A percentile compares a stretch with the other conserved stretches of the same genome.
Evolutionary conservation across 2,113 vertebrate species (phyloP).

Genomic region (Oophaga pumilio): DNA sequence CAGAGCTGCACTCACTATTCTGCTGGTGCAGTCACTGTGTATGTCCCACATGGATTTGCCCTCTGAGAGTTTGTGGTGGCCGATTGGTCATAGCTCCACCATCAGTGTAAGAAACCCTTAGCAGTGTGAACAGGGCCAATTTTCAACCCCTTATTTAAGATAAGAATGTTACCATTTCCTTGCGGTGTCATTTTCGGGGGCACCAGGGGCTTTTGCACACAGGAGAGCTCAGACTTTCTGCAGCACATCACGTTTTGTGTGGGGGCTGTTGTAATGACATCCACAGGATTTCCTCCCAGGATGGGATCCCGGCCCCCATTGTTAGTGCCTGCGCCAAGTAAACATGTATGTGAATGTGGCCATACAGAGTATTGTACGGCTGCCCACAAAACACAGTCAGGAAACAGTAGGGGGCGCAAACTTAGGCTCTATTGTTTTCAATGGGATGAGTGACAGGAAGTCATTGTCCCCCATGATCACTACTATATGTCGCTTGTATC

Average conservation of each 20-base stretch:
- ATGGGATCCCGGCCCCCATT: neutral
- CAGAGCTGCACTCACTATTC: too few species aligned
- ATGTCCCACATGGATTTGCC: too few species aligned
- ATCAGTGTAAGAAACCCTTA: neutral
- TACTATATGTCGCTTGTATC: neutral
- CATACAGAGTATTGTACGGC: neutral
- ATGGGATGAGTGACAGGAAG: neutral
- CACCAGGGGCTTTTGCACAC: neutral
- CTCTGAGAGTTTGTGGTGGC: too few species aligned
- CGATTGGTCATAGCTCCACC: too few species aligned
- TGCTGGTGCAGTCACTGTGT: too few species aligned
- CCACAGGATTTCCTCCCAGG: neutral
- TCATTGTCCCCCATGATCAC: neutral
- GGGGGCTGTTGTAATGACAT: neutral
- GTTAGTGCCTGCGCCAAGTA: neutral
- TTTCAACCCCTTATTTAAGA: neutral
- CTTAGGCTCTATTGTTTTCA: too few species aligned
- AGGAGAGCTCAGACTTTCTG: neutral
- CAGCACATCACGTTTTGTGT: too few species aligned
- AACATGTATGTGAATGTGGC: neutral
- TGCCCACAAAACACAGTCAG: neutral
- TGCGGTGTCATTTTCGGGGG: neutral
- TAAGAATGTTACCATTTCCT: neutral
- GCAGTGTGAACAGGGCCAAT: neutral
- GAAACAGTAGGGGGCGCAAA: neutral